Evolutionary conservation across 2,888 invertebrate species (phyloP).

Genomic region (Polietes domitor): DNA sequence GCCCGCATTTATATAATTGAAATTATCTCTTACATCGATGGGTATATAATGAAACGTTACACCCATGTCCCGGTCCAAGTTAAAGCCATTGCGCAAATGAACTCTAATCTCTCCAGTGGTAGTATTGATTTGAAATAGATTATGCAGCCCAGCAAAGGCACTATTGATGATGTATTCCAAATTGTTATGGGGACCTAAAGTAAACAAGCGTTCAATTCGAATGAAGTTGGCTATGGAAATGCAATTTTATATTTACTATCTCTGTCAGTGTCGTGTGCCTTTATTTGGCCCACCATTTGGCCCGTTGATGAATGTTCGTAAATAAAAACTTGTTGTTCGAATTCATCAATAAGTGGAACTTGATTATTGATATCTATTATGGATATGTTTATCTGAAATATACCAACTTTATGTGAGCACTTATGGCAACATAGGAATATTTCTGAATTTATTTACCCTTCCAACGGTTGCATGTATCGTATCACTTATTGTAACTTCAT

Average conservation of each 20-base stretch:
- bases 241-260: constrained; percentile 81
- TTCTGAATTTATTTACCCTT: constrained; percentile 76
- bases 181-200: constrained; percentile 81
- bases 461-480: constrained; percentile 76
- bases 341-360: constrained; percentile 79
- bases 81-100: constrained; percentile 80
- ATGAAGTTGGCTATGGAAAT: not conserved
- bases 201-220: not conserved
- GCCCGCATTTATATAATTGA: constrained; percentile 61
- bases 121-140: constrained; percentile 82
- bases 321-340: constrained; percentile 79
- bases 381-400: constrained; percentile 82
- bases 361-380: constrained; percentile 85
- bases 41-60: constrained; percentile 81
- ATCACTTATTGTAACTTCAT: constrained; percentile 83
- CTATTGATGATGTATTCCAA: constrained; percentile 83
- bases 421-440: not conserved
- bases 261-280: constrained; percentile 83
- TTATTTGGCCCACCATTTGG: constrained; percentile 75
- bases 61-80: constrained; percentile 82
- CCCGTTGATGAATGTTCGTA: constrained; percentile 82
- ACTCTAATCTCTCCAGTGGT: constrained; percentile 81
- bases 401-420: not conserved
- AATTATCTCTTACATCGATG: constrained; percentile 82
- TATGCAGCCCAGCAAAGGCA: constrained; percentile 80